Conservation (phyloP, 2,797 vertebrate species). For the Takifugu ocellatus region DNA sequence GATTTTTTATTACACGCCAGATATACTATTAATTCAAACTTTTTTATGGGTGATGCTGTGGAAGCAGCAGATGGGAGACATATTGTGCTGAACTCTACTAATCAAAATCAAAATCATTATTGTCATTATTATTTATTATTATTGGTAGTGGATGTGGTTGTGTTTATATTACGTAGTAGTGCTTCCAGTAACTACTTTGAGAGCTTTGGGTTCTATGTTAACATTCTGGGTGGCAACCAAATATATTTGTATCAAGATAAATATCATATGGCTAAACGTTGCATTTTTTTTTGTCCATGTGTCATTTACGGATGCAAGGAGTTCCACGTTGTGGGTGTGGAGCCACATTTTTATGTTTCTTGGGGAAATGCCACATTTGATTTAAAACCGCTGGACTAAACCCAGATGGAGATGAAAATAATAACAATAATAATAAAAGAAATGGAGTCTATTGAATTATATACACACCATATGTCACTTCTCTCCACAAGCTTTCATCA, state of each 20-base stretch:
- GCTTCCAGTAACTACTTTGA: too few species aligned
- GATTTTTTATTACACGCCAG: too few species aligned
- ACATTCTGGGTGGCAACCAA: slow-evolving; percentile 7
- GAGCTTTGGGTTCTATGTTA: not conserved
- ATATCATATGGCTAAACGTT: not conserved
- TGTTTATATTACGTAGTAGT: too few species aligned
- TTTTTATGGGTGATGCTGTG: too few species aligned
- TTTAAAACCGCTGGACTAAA: slow-evolving; percentile 29
- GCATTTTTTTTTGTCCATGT: slow-evolving; percentile 15
- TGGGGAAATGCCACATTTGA: slow-evolving; percentile 35
- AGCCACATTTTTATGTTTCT: slow-evolving; percentile 28
- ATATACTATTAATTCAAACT: too few species aligned
- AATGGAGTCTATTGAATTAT: slow-evolving; percentile 9
- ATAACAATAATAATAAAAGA: too few species aligned
- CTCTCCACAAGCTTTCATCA: slow-evolving; percentile 34
- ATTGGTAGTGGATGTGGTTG: too few species aligned
- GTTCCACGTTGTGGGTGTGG: slow-evolving; percentile 5
- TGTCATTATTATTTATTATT: too few species aligned
- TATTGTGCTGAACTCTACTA: too few species aligned
- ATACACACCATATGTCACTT: slow-evolving; percentile 27
- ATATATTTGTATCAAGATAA: not conserved
- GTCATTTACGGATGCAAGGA: slow-evolving; percentile 15
- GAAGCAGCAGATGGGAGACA: too few species aligned
- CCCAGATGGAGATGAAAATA: slow-evolving; percentile 27
- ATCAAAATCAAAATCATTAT: too few species aligned